phyloP scores from a whole-genome alignment of 2,888 invertebrate species.

The Melieria omissa region DNA sequence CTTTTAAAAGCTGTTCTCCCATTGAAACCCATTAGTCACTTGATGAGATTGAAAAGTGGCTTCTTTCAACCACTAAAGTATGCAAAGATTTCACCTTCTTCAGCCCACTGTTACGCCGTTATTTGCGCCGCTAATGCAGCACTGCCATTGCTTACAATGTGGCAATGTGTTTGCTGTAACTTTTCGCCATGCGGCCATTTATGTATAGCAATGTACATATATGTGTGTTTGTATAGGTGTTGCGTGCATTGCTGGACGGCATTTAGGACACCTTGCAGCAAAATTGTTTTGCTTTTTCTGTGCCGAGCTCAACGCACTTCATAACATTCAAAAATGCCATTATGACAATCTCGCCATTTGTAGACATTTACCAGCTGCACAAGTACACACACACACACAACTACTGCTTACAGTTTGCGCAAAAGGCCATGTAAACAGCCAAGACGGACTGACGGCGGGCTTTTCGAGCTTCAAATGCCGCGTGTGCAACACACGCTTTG shows the following conservation, averaged over 20 bases:
- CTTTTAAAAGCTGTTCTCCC: no score
- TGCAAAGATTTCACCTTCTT: no score
- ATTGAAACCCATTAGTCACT: no score
- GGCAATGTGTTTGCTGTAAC: not conserved
- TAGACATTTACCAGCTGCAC: not conserved
- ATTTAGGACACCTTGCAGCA: not conserved
- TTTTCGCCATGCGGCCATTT: not conserved
- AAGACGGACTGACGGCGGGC: no score
- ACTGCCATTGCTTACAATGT: not conserved
- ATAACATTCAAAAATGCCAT: not conserved
- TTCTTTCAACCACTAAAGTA: no score
- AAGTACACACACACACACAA: not conserved
- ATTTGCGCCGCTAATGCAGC: no score
- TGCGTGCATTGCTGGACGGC: not conserved
- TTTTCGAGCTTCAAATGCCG: no score
- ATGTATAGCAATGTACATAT: not conserved
- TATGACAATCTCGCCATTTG: slow-evolving; percentile 1
- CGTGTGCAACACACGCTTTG: no score
- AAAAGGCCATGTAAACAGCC: no score
- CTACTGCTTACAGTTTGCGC: no score
- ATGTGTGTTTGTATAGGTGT: not conserved
- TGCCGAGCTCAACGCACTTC: not conserved
- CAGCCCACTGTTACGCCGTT: no score
- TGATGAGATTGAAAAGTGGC: no score
- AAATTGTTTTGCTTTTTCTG: not conserved